phyloP scores from a whole-genome alignment of 2,797 vertebrate genomes.

The Ceryle rudis region DNA sequence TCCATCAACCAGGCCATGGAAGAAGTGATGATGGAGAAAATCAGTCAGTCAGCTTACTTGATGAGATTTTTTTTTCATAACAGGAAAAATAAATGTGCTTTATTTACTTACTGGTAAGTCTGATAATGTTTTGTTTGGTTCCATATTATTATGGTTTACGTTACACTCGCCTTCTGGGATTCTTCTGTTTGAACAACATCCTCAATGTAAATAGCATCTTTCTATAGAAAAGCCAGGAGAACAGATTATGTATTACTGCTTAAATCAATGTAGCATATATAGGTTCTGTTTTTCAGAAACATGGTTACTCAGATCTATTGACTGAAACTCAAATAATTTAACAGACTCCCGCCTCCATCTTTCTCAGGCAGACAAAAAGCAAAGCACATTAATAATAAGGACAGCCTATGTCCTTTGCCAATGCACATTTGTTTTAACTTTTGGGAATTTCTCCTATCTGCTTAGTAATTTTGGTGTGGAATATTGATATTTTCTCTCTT shows the following conservation, averaged over 20 bases:
- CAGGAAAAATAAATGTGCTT: not conserved
- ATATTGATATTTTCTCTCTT: not conserved
- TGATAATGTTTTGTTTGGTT: not conserved
- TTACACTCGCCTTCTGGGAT: not conserved
- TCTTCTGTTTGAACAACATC: not conserved
- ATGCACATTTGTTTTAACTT: not conserved
- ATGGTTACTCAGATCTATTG: not conserved
- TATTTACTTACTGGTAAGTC: not conserved
- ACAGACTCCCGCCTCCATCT: not conserved
- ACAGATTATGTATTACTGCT: not conserved
- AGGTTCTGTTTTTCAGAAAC: not conserved
- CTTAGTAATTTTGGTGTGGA: not conserved
- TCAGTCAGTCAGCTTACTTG: not conserved
- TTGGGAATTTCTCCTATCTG: not conserved
- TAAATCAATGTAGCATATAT: not conserved
- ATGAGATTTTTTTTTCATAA: not conserved
- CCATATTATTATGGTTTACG: not conserved
- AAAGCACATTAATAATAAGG: not conserved
- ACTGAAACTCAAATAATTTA: not conserved
- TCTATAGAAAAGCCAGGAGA: conserved; percentile 26
- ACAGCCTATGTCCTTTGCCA: not conserved
- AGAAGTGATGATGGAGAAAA: not conserved
- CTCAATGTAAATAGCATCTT: not conserved
- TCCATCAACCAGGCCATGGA: not conserved
- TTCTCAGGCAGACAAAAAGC: not conserved